Evolutionary conservation across 2,113 vertebrate species (phyloP), one percentile per base, ranked within the genome.

Genomic region (Apistogramma diplotaenia): DNA sequence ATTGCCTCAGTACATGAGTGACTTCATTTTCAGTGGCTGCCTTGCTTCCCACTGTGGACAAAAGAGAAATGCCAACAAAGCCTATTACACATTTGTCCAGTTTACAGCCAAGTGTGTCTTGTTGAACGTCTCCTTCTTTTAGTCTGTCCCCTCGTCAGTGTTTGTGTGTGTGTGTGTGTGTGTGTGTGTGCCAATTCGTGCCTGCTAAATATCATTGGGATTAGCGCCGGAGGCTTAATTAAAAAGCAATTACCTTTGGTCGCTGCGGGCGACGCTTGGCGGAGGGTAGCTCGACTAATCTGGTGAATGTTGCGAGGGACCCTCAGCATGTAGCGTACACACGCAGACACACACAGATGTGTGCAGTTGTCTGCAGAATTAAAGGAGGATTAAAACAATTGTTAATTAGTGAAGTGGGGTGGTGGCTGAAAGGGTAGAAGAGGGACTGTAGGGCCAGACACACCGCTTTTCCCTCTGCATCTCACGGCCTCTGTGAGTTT

Each of bases 211-310:
- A 94, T 93, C 93, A 90, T 78, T 82, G 87, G 93, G 93, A 94
- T 95, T 94, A 94, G 91, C 77, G 78, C 89, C 43, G 75, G 86
- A 81, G 91, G 89, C 91, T 92, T 95, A 94, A 94, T 95, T 94
- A 93, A 95, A 95, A 95, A 94, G 91, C 91, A 94, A 94, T 95
- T 93, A 93, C 92, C 91, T 93, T 88, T 87, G 85, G 93, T 89
- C 86, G 81, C 89, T 77, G 89, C 81, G 82, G 92, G 88, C 33
- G 70, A 87, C 61, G 85, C 76, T 77, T 62, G 78, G 85, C 67
- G 76, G 78, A 72, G 87, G 89, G 87, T 78, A 79, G 84, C 81
- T 91, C 35, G 1, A 71, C 89, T 93, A 92, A 93, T 92, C 91
- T 87, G 78, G 79, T 75, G 79, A 80, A 85, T 31, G 83, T 86